phyloP scores from a whole-genome alignment of 23 tunicate species.

The Phallusia fumigata region DNA sequence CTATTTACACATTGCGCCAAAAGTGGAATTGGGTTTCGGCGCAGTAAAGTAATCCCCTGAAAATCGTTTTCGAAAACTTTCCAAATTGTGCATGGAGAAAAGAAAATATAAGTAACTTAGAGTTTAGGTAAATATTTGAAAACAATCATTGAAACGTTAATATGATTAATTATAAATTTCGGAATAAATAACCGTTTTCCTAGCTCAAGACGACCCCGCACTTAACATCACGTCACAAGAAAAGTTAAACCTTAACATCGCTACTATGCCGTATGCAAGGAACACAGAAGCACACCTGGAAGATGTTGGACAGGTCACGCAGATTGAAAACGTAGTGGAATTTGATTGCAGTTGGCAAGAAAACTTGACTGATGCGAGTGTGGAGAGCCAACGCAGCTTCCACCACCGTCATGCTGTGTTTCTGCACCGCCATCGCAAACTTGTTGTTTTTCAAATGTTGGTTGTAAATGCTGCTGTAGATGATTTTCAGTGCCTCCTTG shows the following conservation, averaged over 20 bases:
- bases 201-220: too few relatives aligned
- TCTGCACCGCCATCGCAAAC: constrained; percentile 62
- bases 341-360: constrained; percentile 96
- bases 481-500: constrained; percentile 84
- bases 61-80: not conserved
- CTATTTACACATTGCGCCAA: too few relatives aligned
- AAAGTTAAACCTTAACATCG: not conserved
- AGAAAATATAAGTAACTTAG: too few relatives aligned
- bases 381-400: constrained; percentile 91
- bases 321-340: constrained; percentile 97
- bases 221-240: too few relatives aligned
- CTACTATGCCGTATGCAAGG: not conserved
- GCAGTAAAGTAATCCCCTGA: too few relatives aligned
- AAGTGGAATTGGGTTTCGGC: too few relatives aligned
- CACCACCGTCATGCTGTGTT: constrained; percentile 35
- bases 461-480: constrained; percentile 86
- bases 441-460: constrained; percentile 89
- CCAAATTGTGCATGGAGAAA: too few relatives aligned
- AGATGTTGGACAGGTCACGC: constrained; percentile 92
- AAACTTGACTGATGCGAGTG: constrained; percentile 76
- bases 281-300: constrained; percentile 83
- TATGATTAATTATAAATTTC: too few relatives aligned
- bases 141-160: too few relatives aligned
- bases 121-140: too few relatives aligned
- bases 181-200: too few relatives aligned